phyloP scores from a whole-genome alignment of 2,888 invertebrate genomes.

The Rutpela maculata region DNA sequence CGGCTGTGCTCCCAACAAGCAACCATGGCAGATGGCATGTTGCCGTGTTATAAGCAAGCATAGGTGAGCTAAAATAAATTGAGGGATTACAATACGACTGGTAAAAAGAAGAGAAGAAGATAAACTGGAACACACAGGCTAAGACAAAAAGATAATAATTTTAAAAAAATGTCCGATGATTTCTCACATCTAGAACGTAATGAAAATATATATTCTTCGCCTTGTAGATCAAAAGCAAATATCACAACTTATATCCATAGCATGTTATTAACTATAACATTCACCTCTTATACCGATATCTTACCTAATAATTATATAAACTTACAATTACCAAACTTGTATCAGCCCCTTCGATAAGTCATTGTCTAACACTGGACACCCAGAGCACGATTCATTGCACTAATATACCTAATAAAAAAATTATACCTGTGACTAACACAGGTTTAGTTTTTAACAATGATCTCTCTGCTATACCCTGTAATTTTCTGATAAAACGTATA shows the following conservation, averaged over 20 bases:
- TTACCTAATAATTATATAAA: background rate
- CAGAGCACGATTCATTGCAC: constrained; percentile 21
- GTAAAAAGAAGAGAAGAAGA: no score
- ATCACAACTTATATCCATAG: background rate
- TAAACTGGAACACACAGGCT: no score
- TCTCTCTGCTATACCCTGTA: constrained; percentile 32
- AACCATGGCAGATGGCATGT: no score
- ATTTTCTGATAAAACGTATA: constrained; percentile 42
- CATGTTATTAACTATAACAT: background rate
- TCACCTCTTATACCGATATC: background rate
- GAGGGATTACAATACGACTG: no score
- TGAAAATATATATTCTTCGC: no score
- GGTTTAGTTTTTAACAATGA: constrained; percentile 31
- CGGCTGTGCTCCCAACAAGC: no score
- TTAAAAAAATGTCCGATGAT: no score
- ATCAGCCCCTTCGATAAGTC: constrained; percentile 20
- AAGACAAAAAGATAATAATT: no score
- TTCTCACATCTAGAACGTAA: no score
- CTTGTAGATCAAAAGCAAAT: no score
- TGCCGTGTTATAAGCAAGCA: no score
- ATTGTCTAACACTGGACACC: constrained; percentile 30
- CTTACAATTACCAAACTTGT: background rate
- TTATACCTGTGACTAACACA: constrained; percentile 42
- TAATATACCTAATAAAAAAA: constrained; percentile 30
- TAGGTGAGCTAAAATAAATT: no score